These are phyloP conservation scores for Lochmaea crataegi DNA, from an alignment of 2,888 invertebrate species.

Conservation along the genomic window DNA sequence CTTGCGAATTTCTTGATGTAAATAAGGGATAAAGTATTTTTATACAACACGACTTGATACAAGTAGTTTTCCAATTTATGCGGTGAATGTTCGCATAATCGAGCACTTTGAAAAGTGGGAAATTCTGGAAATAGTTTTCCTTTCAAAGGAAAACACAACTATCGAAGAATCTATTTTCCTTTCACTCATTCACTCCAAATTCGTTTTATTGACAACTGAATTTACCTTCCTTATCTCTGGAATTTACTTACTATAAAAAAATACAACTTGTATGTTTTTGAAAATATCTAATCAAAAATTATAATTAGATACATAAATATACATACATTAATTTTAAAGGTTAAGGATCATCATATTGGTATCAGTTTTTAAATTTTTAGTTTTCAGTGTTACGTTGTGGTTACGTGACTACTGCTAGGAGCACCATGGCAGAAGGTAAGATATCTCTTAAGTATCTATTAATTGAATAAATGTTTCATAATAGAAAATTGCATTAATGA, in stretches of 20 bases:
- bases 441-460: not conserved
- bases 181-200: not conserved
- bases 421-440: conserved; percentile 31
- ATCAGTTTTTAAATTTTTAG: conserved; percentile 7
- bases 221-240: no score
- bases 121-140: no score
- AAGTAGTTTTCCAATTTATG: no score
- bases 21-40: no score
- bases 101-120: no score
- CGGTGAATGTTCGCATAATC: no score
- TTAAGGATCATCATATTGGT: conserved; percentile 18
- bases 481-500: not conserved
- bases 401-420: conserved; percentile 21
- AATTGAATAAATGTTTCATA: not conserved
- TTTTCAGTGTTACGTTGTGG: no score
- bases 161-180: not conserved
- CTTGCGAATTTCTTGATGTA: no score
- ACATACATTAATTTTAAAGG: conserved; percentile 9
- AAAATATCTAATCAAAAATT: conserved; percentile 26
- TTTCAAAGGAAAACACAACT: not conserved
- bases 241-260: not conserved
- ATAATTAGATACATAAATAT: not conserved
- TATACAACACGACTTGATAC: no score
- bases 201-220: not conserved
- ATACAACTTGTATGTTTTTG: not conserved